Base-by-base conservation (phyloP, 2,113 vertebrate genomes). In the Ochotona curzoniae region DNA sequence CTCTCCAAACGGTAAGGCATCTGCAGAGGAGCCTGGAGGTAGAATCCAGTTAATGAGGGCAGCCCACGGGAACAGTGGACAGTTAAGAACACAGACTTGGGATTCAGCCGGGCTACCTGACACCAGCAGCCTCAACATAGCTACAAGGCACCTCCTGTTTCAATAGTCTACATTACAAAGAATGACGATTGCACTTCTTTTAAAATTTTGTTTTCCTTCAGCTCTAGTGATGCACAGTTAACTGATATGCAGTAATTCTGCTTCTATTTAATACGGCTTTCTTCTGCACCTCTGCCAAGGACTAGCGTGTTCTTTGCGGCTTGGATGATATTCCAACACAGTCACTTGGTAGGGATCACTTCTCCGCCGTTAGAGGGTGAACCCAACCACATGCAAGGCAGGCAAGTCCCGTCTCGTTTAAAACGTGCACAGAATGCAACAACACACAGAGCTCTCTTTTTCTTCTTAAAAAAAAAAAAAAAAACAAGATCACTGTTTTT, bases 401-500 rank as follows among this genome's bases (percentile, higher is more conserved):
- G 54, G 28, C 25, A 44, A n/a, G 82, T 28, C 51, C 28, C 4
- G 10, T n/a, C 47, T 60, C n/a, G 8, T 79, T 85, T 87, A n/a
- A 78, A 76, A 74, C 67, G 30, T 57, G 12, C n/a, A 17, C 2
- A n/a, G 86, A 35, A 76, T 0, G 12, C 47, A 73, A 80, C 21
- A 69, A 86, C 38, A 49, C 25, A 21, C 25, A 5, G 28, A 61
- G 67, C 47, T 18, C 69, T 44, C 49, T 35, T 61, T 64, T 26
- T 57, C n/a, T 23, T 13, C 30, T 51, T 21, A 57, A 71, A 67
- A 10, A 35, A 44, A 44, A 44, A 44, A 44, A 44, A 44, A 44
- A 44, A 44, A 44, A 44, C 92, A 61, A 96, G 90, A 82, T 92
- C 70, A 66, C 26, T 21, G 14, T 81, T 86, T 91, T 90, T 76